Percentiles rank a stretch among this genome's conserved stretches.
These are phyloP conservation scores for Bungarus multicinctus DNA, from an alignment of 2,113 vertebrate species.

Conservation along the genomic window DNA sequence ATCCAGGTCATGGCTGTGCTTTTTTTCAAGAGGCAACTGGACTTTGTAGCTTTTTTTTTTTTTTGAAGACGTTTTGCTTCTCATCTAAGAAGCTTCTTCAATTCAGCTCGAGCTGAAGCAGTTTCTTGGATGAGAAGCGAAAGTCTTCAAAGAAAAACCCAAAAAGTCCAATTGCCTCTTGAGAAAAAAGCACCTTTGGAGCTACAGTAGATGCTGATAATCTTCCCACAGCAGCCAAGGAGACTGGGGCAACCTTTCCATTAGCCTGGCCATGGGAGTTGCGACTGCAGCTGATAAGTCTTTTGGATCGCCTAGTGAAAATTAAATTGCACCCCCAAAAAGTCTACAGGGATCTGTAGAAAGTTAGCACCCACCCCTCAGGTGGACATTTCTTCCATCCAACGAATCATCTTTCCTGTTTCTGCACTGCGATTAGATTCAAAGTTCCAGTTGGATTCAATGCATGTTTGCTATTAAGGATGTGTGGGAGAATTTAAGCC, in stretches of 20 bases:
- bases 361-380: no score
- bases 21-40: no score
- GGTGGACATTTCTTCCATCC: no score
- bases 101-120: no score
- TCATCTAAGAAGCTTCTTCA: no score
- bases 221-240: neutral
- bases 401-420: neutral
- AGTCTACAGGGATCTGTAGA: neutral
- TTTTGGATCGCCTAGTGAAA: neutral
- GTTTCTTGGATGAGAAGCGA: no score
- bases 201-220: neutral
- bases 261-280: neutral
- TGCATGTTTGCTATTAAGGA: neutral
- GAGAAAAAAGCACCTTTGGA: no score
- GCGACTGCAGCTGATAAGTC: neutral
- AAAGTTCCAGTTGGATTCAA: neutral
- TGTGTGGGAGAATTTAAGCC: neutral
- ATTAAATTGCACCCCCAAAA: neutral
- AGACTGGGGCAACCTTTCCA: neutral
- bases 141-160: no score
- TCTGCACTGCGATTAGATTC: neutral
- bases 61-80: no score
- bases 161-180: no score
- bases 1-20: no score
- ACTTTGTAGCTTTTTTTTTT: no score